Evolutionary conservation across 1,140 invertebrate genomes (phyloP).

Genomic region (Lutraria rhynchaena): DNA sequence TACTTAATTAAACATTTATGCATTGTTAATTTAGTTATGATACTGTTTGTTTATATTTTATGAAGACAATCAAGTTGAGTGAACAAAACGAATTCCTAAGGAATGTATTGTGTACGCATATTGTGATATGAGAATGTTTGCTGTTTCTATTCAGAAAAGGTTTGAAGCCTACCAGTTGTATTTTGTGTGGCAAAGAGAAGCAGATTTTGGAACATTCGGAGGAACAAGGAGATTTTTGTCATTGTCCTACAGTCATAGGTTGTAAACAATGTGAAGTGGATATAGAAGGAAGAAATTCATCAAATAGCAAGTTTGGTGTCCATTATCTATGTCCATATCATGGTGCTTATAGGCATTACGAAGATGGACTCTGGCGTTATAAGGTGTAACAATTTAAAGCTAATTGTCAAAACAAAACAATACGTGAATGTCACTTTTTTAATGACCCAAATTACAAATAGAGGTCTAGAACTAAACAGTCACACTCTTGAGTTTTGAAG

Average conservation of each 20-base stretch:
- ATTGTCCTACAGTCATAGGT: conserved; percentile 16
- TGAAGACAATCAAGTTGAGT: too few species aligned
- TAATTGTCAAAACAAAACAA: too few species aligned
- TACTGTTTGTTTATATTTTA: too few species aligned
- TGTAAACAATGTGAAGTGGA: conserved; percentile 16
- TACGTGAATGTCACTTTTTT: too few species aligned
- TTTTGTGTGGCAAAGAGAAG: conserved; percentile 23
- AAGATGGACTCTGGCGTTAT: conserved; percentile 8
- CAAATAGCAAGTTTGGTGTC: neutral
- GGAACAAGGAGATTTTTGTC: neutral
- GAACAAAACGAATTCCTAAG: too few species aligned
- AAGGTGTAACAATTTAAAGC: too few species aligned
- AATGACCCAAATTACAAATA: too few species aligned
- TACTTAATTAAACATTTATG: too few species aligned
- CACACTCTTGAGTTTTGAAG: too few species aligned
- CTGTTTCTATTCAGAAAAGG: neutral
- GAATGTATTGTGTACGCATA: neutral
- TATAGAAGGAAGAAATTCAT: neutral
- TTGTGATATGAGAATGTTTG: neutral
- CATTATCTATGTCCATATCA: conserved; percentile 3
- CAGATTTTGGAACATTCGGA: neutral
- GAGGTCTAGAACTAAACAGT: too few species aligned
- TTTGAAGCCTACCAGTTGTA: conserved; percentile 5
- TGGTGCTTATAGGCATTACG: conserved; percentile 23
- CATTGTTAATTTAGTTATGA: too few species aligned